Evolutionary conservation across 2,113 vertebrate species (phyloP).

Genomic region (Megaceryle maxima): DNA sequence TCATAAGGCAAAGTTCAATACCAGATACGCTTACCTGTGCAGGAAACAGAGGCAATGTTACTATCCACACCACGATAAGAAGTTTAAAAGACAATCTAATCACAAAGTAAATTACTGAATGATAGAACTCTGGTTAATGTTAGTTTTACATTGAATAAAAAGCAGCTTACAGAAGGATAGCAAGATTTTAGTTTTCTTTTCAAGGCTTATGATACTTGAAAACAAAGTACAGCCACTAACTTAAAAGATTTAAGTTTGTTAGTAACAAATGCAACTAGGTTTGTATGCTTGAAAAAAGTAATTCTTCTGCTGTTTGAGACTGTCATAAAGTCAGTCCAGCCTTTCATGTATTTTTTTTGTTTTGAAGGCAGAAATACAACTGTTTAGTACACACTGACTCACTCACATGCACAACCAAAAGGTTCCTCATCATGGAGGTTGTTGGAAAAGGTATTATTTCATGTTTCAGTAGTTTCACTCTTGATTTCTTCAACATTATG

Average conservation of each 20-base stretch:
- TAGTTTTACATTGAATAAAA: background rate
- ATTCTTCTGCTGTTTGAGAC: background rate
- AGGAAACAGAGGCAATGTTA: background rate
- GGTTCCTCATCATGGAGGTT: slow-evolving; percentile 93
- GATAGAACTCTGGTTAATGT: background rate
- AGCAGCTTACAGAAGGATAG: background rate
- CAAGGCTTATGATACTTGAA: background rate
- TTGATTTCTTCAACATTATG: slow-evolving; percentile 91
- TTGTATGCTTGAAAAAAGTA: background rate
- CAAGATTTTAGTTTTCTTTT: background rate
- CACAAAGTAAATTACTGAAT: background rate
- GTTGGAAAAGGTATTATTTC: slow-evolving; percentile 84
- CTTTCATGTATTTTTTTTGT: background rate
- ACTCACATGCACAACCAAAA: slow-evolving; percentile 87
- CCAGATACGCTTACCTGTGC: slow-evolving; percentile 81
- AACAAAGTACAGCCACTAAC: background rate
- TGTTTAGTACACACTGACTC: background rate
- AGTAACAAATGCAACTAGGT: background rate
- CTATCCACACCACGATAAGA: rapidly evolving
- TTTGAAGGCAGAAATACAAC: background rate
- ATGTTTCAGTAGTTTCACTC: slow-evolving; percentile 84
- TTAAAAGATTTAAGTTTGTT: background rate
- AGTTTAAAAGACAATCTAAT: background rate
- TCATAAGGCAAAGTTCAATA: slow-evolving; percentile 90
- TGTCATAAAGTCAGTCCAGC: background rate